Conservation (phyloP, 2,797 vertebrate genomes). For the Sphaeramia orbicularis region DNA sequence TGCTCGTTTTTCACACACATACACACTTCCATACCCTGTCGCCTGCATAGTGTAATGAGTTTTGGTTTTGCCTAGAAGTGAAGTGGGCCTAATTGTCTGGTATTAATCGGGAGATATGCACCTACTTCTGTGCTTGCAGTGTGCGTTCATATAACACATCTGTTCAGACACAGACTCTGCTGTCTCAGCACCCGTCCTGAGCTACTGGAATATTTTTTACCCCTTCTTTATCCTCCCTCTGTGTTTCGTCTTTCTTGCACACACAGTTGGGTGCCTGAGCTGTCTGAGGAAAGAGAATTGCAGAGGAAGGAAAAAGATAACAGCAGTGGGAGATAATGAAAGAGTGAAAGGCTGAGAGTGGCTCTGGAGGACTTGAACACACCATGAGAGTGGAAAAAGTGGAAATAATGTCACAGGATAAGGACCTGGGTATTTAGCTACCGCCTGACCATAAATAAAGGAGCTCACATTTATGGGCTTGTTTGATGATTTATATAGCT, state of each 20-base stretch:
- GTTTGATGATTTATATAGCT: no score
- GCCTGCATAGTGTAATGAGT: constrained; percentile 41
- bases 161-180: constrained; percentile 41
- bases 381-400: constrained; percentile 11
- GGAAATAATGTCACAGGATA: constrained; percentile 23
- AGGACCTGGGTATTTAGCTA: constrained; percentile 11
- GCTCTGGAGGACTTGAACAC: constrained; percentile 26
- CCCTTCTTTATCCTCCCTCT: constrained; percentile 26
- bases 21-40: constrained; percentile 6
- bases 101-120: constrained; percentile 41
- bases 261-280: constrained; percentile 37
- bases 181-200: constrained; percentile 51
- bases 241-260: constrained; percentile 11
- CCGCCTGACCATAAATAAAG: background rate
- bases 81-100: constrained; percentile 51
- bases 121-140: background rate
- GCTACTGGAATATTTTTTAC: constrained; percentile 25
- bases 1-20: constrained; percentile 11
- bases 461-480: background rate
- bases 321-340: constrained; percentile 49
- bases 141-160: constrained; percentile 19
- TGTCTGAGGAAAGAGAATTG: constrained; percentile 42
- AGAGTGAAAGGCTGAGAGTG: constrained; percentile 17
- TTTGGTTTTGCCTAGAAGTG: constrained; percentile 31
- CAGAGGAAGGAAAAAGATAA: constrained; percentile 59